These are phyloP conservation scores for Augochlora pura DNA, from an alignment of 1,140 invertebrate genomes.

Conservation along the genomic window DNA sequence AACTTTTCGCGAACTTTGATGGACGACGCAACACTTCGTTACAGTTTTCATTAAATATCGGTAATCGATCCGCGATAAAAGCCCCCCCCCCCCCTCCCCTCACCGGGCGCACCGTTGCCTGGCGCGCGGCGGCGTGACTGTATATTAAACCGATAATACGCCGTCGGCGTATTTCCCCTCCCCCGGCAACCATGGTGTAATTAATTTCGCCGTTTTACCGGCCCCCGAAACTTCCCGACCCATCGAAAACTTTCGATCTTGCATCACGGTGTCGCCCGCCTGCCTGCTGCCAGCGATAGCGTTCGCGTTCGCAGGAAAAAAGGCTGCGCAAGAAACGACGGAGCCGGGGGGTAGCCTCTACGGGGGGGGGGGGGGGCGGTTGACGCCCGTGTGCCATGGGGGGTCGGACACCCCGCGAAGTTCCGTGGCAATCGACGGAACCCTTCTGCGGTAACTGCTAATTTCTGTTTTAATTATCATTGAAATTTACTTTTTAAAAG, in stretches of 20 bases:
- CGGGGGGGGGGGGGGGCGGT: too few relatives aligned
- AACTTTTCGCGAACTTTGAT: not conserved
- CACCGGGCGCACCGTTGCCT: too few relatives aligned
- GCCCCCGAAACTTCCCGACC: conserved; percentile 21
- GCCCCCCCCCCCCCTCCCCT: too few relatives aligned
- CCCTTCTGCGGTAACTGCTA: too few relatives aligned
- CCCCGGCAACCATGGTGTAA: conserved; percentile 24
- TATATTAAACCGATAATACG: conserved; percentile 56
- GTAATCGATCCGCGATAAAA: conserved; percentile 47
- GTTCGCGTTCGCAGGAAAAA: conserved; percentile 4
- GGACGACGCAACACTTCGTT: conserved; percentile 11
- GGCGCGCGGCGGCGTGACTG: not conserved
- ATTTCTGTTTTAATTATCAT: too few relatives aligned
- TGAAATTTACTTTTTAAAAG: too few relatives aligned
- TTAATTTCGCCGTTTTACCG: conserved; percentile 45
- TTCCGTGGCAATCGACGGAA: not conserved
- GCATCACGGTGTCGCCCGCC: conserved; percentile 29
- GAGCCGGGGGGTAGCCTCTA: too few relatives aligned
- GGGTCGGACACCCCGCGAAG: too few relatives aligned
- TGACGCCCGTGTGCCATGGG: too few relatives aligned
- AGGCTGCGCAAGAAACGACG: not conserved
- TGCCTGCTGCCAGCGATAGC: not conserved
- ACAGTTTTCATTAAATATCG: conserved; percentile 42
- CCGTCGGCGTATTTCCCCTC: conserved; percentile 23
- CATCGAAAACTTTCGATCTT: conserved; percentile 29